Base-by-base conservation (phyloP, 2,113 vertebrate species). In the Orycteropus afer region DNA sequence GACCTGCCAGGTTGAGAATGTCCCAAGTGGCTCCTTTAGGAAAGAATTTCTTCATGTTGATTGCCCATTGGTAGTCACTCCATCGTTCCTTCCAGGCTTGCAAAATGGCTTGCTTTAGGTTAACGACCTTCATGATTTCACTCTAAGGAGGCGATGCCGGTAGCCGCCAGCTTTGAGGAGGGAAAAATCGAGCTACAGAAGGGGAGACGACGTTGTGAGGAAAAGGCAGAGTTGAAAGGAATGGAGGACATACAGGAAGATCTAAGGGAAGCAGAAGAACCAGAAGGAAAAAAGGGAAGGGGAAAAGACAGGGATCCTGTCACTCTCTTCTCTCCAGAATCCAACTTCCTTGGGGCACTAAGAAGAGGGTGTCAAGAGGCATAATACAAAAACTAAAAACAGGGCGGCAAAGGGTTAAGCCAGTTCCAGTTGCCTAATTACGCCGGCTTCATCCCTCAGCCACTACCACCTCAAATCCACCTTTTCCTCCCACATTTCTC, bases 1-100 rank as follows among this genome's bases (percentile, higher is more conserved):
- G 20, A 99, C 99, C 99, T 99, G 99, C 99, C 76, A 99, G 98
- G 92, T 99, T 99, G 51, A 99, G 99, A 94, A 99, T 99, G 94
- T 99, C 99, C 99, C 99, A 99, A 27, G 99, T 99, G 40, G 99
- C 99, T 97, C 99, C 99, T 51, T 99, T 99, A 3, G 99, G 99
- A 59, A 99, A 99, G 97, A 99, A 99, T 80, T 98, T 99, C 98
- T 99, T 99, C 98, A 99, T 99, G 93, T 99, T 99, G 83, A 99
- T 98, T 51, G 99, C 99, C 99, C 99, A 99, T 13, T 99, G 99
- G 69, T 99, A 99, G 96, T 99, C 99, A 94, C 99, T 99, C 99
- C 99, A 99, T 9, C 99, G 98, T 96, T 99, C 99, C 96, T 99
- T 99, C 99, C 99, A 99, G 49, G 99, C 99, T 98, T 99, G 99